phyloP scores from a whole-genome alignment of 2,797 vertebrate genomes.

The Chrosomus eos region DNA sequence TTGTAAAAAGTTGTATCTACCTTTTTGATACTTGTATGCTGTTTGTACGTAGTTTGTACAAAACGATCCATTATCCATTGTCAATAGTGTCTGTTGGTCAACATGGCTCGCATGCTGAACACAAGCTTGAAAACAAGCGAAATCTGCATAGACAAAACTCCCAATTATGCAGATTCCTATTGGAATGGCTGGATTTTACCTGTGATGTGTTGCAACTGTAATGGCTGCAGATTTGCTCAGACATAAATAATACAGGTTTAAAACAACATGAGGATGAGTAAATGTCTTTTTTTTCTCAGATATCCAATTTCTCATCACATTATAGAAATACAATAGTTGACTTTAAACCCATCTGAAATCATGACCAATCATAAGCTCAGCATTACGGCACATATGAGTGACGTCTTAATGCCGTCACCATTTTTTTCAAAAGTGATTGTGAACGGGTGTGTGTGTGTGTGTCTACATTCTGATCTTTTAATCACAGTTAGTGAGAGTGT shows the following conservation, averaged over 20 bases:
- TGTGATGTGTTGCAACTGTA: too few relatives aligned
- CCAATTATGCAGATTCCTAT: too few relatives aligned
- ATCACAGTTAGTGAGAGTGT: conserved; percentile 46
- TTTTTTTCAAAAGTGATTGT: background rate
- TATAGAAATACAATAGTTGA: background rate
- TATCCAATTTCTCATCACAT: background rate
- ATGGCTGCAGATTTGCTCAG: background rate
- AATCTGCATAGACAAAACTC: too few relatives aligned
- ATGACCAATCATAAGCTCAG: background rate
- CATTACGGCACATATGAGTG: background rate
- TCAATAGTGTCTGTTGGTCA: background rate
- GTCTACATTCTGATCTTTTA: conserved; percentile 31
- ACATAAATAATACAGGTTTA: background rate
- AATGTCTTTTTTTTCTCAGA: background rate
- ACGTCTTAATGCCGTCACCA: background rate
- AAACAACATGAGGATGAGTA: background rate
- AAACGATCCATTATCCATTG: background rate
- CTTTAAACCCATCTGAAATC: background rate
- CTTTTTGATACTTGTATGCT: too few relatives aligned
- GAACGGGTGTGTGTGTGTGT: conserved; percentile 16
- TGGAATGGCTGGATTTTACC: too few relatives aligned
- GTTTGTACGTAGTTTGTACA: too few relatives aligned
- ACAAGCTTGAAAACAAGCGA: too few relatives aligned
- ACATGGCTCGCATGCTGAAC: background rate
- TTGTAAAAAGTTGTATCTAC: too few relatives aligned